Percentiles rank a stretch among this genome's conserved stretches.
Evolutionary conservation across 2,888 invertebrate genomes (phyloP).

Genomic region (Podabrus alpinus): DNA sequence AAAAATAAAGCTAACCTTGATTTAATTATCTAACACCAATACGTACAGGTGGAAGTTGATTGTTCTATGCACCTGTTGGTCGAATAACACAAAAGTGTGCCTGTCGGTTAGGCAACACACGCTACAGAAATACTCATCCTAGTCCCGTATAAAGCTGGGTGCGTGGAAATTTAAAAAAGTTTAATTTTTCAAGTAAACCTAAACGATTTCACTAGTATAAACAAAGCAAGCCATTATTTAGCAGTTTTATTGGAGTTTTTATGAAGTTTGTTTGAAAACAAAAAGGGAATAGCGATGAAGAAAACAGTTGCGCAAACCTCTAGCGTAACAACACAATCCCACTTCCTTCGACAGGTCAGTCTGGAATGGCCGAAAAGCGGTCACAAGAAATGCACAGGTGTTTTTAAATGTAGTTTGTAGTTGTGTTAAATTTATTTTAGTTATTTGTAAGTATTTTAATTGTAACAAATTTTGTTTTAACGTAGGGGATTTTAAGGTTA

Average conservation of each 20-base stretch:
- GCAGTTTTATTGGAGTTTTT: neutral
- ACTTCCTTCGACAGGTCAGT: constrained; percentile 56
- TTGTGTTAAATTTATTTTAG: constrained; percentile 37
- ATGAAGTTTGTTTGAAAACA: neutral
- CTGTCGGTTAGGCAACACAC: neutral
- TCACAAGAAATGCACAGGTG: constrained; percentile 57
- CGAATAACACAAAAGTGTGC: neutral
- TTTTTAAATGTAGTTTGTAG: constrained; percentile 53
- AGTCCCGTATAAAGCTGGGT: constrained; percentile 45
- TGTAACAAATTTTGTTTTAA: neutral
- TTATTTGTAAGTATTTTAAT: constrained; percentile 34
- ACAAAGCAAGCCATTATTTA: neutral
- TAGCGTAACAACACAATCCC: constrained; percentile 47
- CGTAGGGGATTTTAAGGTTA: constrained; percentile 9
- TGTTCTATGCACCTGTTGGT: constrained; percentile 10
- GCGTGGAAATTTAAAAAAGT: constrained; percentile 7
- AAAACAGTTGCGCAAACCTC: constrained; percentile 32
- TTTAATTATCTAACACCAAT: neutral
- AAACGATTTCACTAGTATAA: neutral
- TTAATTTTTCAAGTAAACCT: neutral
- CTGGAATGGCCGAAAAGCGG: constrained; percentile 58
- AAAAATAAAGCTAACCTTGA: constrained; percentile 1
- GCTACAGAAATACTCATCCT: constrained; percentile 39
- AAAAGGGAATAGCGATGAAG: neutral
- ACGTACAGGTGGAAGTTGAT: neutral